Base-by-base conservation (phyloP, 2,888 invertebrate species). In the Epistrophe eligans region DNA sequence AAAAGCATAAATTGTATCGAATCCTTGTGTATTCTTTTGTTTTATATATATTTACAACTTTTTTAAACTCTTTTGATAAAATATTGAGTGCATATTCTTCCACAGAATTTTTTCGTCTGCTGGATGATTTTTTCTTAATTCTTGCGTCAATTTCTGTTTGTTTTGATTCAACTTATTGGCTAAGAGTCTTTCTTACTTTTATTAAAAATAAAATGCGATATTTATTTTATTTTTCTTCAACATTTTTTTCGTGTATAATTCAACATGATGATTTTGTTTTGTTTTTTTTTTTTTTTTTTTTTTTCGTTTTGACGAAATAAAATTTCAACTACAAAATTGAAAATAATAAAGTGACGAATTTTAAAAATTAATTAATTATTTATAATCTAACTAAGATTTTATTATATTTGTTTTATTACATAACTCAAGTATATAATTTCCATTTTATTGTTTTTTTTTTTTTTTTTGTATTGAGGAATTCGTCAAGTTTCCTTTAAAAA, bases 151-250 rank as follows among this genome's bases (percentile, higher is more conserved):
- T 35, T 24, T 50, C 52, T 35, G 60, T 40, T 35, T 45, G 62
- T 55, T 57, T 73, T 67, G 66, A 40, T 77, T 77, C 40, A 70
- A 81, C 85, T 82, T 85, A 82, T 71, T 38, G 19, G 55, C 81
- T 85, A 85, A 77, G 82, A 85, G 85, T 85, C 85, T 85, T 85
- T 77, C 72, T 77, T 71, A 80, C 60, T 81, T 85, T 81, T 45
- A 74, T 81, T 85, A 70, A 85, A 80, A 85, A 77, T 81, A 79
- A 85, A 79, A 82, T 85, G 82, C 77, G 82, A 71, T 58, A 80
- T 50, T 77, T 10, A 40, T 58, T 58, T 67, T 8, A 13, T 67
- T 50, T 38, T 32, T 43, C 15, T 62, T 62, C 15, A 17, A 43
- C 45, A 45, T 48, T n/a, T 11, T 64, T 64, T 32, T 28, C 4